These are phyloP conservation scores for Poecilia gillii DNA, from an alignment of 2,797 vertebrate genomes.

Conservation along the genomic window DNA sequence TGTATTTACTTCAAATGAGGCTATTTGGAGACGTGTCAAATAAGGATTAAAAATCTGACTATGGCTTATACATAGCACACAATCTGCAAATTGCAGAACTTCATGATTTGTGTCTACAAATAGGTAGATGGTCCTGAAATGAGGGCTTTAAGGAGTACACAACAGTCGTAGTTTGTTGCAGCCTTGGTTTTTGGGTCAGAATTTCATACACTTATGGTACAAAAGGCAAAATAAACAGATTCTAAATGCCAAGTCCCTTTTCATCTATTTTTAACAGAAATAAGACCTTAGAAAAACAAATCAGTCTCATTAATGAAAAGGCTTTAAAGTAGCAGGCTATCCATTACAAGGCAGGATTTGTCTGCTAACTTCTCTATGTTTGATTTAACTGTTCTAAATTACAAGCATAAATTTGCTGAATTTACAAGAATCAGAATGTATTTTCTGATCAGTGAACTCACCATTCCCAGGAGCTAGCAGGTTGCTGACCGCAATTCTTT, in stretches of 20 bases:
- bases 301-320: neutral
- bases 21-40: neutral
- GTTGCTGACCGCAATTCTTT: neutral
- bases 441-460: neutral
- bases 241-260: neutral
- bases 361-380: neutral
- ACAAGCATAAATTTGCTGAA: neutral
- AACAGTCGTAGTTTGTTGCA: neutral
- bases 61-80: neutral
- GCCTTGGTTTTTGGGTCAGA: neutral
- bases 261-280: neutral
- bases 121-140: neutral
- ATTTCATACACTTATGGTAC: neutral
- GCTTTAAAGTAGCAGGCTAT: neutral
- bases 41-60: neutral
- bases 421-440: neutral
- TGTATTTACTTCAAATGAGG: constrained; percentile 50
- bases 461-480: neutral
- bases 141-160: neutral
- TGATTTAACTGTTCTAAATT: neutral
- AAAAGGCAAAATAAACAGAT: neutral
- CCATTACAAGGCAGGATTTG: neutral
- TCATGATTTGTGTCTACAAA: neutral
- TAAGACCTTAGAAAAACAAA: neutral
- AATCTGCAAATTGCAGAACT: neutral